A percentile compares a stretch with the other conserved stretches of the same genome.
Evolutionary conservation across 2,113 vertebrate species (phyloP).

Genomic region (Neolamprologus kungweensis): DNA sequence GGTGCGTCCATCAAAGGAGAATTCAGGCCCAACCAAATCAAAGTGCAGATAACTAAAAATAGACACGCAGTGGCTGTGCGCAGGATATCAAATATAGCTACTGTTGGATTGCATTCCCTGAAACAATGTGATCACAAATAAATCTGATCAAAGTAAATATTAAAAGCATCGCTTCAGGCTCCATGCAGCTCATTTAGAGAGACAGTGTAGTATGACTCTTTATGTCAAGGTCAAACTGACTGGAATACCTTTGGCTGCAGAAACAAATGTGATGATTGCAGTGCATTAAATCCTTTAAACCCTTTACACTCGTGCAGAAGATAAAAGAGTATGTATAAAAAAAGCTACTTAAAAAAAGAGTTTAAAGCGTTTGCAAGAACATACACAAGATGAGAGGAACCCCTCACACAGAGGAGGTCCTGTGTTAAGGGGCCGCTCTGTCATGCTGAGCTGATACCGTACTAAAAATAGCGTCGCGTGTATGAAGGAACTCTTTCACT

Average conservation of each 20-base stretch:
- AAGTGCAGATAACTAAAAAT: conserved; percentile 3
- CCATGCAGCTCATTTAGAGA: neutral
- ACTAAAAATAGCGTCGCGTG: conserved; percentile 33
- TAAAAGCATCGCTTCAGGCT: neutral
- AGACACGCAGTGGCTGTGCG: neutral
- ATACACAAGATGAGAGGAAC: neutral
- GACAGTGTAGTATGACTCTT: neutral
- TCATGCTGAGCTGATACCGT: neutral
- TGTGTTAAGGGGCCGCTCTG: neutral
- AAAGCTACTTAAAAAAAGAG: neutral
- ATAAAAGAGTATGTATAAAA: neutral
- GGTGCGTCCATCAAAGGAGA: neutral
- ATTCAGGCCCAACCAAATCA: neutral
- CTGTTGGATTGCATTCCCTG: neutral
- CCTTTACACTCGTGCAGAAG: neutral
- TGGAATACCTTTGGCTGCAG: neutral
- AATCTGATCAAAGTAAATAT: neutral
- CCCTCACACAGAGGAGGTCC: neutral
- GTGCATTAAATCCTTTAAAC: neutral
- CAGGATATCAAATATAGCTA: neutral
- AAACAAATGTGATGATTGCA: neutral
- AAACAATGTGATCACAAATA: neutral
- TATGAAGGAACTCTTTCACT: neutral
- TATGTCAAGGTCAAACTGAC: neutral
- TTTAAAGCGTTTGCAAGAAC: neutral